phyloP scores from a whole-genome alignment of 2,888 invertebrate genomes.

The Sinotaia quadrata region DNA sequence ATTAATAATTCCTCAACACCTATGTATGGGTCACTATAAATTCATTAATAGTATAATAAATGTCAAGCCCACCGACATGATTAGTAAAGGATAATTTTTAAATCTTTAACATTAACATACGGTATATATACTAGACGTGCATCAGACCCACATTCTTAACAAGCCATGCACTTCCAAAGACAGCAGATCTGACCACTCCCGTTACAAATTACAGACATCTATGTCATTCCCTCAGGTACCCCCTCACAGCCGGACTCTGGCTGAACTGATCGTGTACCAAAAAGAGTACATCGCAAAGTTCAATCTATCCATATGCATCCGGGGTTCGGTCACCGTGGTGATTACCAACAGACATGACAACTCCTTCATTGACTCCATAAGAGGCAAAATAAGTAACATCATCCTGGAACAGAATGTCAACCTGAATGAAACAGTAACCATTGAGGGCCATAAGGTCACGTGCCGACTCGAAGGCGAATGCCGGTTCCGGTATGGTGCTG shows the following conservation, averaged over 20 bases:
- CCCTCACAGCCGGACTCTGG: conserved; percentile 65
- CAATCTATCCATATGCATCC: conserved; percentile 63
- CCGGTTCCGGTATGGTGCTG: conserved; percentile 67
- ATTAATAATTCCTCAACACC: no score
- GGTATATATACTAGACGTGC: no score
- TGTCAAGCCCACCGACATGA: no score
- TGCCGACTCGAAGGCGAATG: conserved; percentile 60
- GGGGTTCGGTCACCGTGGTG: conserved; percentile 66
- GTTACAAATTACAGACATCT: no score
- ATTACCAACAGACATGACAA: conserved; percentile 71
- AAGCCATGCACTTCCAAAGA: no score
- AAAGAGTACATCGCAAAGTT: conserved; percentile 73
- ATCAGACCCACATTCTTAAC: no score
- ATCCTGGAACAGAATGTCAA: conserved; percentile 46
- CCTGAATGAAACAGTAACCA: conserved; percentile 42
- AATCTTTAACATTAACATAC: no score
- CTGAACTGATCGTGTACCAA: conserved; percentile 73
- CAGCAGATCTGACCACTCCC: no score
- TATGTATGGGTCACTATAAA: no score
- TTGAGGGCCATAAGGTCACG: conserved; percentile 47
- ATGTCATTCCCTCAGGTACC: conserved; percentile 55
- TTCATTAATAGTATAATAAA: no score
- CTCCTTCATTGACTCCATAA: conserved; percentile 66
- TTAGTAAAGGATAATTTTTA: no score
- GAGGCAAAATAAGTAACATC: conserved; percentile 63